These are phyloP conservation scores for Climacteris rufus DNA, from an alignment of 2,113 vertebrate species.

Conservation along the genomic window DNA sequence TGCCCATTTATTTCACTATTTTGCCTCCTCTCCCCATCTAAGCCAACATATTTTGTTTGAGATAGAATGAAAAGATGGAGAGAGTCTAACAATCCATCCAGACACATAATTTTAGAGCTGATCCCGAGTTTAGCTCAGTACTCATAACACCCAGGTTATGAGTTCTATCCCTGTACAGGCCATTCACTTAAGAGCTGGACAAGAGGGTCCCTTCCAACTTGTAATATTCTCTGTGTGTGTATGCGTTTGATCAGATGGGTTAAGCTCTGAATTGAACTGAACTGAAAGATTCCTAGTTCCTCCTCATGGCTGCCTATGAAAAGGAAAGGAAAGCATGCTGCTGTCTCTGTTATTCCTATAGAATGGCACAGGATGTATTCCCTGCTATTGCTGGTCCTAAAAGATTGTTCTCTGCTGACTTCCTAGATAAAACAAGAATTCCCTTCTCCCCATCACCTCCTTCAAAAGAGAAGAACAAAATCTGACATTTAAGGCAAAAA, in stretches of 20 bases:
- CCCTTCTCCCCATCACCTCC: not conserved
- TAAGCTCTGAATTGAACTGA: not conserved
- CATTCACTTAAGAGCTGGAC: not conserved
- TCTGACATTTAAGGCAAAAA: not conserved
- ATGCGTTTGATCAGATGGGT: not conserved
- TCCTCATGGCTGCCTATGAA: not conserved
- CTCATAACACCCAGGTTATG: not conserved
- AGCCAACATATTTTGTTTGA: not conserved
- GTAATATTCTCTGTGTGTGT: not conserved
- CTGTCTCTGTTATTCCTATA: not conserved
- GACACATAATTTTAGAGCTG: not conserved
- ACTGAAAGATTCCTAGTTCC: not conserved
- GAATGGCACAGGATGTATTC: not conserved
- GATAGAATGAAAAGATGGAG: not conserved
- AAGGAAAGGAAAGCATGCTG: not conserved
- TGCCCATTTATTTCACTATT: not conserved
- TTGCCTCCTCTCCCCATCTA: fast-evolving
- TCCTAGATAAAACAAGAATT: not conserved
- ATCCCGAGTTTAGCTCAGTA: not conserved
- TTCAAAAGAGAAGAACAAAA: not conserved
- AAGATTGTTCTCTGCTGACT: not conserved
- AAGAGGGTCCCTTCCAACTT: not conserved
- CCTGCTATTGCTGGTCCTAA: not conserved
- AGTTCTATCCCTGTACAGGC: not conserved
- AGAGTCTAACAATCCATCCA: not conserved